These are phyloP conservation scores for Drosophila teissieri DNA, from an alignment of 1,140 invertebrate genomes.

Conservation along the genomic window DNA sequence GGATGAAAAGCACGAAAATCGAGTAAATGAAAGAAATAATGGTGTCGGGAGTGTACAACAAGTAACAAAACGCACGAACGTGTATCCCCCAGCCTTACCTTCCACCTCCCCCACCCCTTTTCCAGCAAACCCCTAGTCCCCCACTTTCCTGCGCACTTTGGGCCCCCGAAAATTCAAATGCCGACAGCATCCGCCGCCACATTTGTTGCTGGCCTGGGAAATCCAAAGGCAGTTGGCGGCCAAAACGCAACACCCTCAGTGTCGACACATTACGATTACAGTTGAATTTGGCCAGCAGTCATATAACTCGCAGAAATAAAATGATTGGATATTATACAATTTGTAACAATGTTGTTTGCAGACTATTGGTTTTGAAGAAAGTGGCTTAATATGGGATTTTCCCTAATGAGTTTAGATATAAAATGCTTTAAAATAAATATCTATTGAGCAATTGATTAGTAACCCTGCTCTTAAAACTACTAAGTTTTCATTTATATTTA, in stretches of 20 bases:
- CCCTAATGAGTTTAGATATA: too few relatives aligned
- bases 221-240: conserved; percentile 19
- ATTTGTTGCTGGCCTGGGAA: conserved; percentile 17
- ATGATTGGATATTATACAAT: background rate
- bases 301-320: background rate
- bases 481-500: background rate
- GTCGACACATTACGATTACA: conserved; percentile 39
- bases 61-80: conserved; percentile 61
- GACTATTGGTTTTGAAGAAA: too few relatives aligned
- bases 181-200: conserved; percentile 24
- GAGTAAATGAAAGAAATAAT: conserved; percentile 81
- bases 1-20: conserved; percentile 73
- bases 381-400: too few relatives aligned
- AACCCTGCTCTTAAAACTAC: background rate
- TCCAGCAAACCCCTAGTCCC: background rate
- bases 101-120: background rate
- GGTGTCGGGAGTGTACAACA: conserved; percentile 72
- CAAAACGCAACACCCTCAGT: conserved; percentile 29
- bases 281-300: conserved; percentile 21
- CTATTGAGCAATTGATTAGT: too few relatives aligned
- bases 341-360: background rate
- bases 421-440: too few relatives aligned
- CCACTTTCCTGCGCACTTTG: background rate
- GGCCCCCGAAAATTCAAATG: conserved; percentile 36
- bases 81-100: background rate